Evolutionary conservation across 2,113 vertebrate genomes (phyloP).

Genomic region (Pteruthius melanotis): DNA sequence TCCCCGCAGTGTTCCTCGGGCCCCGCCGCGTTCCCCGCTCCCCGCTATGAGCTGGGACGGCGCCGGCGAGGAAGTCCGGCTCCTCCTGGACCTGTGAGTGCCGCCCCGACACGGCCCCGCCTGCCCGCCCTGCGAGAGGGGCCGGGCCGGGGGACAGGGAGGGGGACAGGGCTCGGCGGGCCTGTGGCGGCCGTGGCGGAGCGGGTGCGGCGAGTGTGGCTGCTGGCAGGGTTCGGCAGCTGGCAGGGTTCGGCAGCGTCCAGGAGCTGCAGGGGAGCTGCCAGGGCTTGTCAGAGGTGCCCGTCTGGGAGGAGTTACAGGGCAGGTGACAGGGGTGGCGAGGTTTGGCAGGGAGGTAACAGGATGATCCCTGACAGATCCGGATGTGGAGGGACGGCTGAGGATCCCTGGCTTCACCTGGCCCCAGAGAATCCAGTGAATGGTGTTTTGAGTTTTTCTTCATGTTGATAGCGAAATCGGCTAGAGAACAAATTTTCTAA

Average conservation of each 20-base stretch:
- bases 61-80: neutral
- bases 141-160: neutral
- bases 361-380: neutral
- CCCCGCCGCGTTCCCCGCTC: neutral
- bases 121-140: neutral
- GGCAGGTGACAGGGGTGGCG: neutral
- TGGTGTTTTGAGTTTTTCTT: neutral
- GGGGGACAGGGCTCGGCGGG: neutral
- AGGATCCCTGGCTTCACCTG: neutral
- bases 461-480: neutral
- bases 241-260: too few species aligned
- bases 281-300: neutral
- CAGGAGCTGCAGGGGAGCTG: too few species aligned
- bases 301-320: neutral
- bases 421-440: neutral
- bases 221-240: neutral
- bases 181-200: fast-evolving
- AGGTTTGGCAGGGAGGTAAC: neutral
- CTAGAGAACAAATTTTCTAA: neutral
- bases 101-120: neutral
- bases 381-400: neutral
- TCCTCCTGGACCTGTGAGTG: conserved; percentile 66
- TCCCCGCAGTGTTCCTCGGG: neutral
- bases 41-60: conserved; percentile 34
- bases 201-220: neutral